Conservation (phyloP, 2,797 vertebrate genomes). For the Allochrocebus solatus region DNA sequence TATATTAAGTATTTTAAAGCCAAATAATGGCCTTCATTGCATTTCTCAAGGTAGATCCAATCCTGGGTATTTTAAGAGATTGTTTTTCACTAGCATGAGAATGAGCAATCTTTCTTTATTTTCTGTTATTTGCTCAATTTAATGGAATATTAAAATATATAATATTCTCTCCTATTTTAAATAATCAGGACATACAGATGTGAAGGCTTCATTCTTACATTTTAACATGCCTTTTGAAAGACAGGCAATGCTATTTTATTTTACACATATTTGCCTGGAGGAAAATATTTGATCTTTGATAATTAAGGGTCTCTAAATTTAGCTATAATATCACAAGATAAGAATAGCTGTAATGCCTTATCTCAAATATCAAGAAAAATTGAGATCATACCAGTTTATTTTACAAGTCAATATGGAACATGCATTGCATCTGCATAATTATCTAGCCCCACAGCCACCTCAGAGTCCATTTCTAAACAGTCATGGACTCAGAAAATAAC, state of each 20-base stretch:
- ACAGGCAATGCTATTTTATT: slow-evolving; percentile 17
- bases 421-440: not conserved
- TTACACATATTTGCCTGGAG: not conserved
- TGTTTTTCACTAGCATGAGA: slow-evolving; percentile 54
- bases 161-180: too few species aligned
- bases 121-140: too few species aligned
- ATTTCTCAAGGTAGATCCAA: not conserved
- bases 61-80: slow-evolving; percentile 54
- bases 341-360: slow-evolving; percentile 22
- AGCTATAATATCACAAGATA: slow-evolving; percentile 41
- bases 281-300: slow-evolving; percentile 49
- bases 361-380: slow-evolving; percentile 22
- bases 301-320: slow-evolving; percentile 20
- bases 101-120: not conserved
- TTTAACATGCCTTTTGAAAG: not conserved
- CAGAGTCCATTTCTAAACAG: not conserved
- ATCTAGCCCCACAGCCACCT: not conserved
- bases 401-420: not conserved
- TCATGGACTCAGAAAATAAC: not conserved
- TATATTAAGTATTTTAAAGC: slow-evolving; percentile 17
- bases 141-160: too few species aligned
- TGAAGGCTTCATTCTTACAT: too few species aligned
- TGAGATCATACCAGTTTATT: slow-evolving; percentile 18
- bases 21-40: not conserved
- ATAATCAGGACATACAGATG: too few species aligned